These are phyloP conservation scores for Antitype chi DNA, from an alignment of 2,888 invertebrate species.

Conservation along the genomic window DNA sequence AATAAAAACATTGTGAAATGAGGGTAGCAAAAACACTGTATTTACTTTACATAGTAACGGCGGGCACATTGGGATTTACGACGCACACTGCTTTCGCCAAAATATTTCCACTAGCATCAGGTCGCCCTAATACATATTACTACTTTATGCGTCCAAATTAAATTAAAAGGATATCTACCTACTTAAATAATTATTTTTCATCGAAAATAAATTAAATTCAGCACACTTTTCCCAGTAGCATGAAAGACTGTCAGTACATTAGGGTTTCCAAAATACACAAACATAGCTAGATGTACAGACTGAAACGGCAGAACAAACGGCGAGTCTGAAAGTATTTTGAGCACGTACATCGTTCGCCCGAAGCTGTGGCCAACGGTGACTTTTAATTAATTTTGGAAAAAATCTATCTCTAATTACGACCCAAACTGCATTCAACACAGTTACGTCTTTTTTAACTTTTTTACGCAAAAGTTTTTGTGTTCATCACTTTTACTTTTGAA, in stretches of 20 bases:
- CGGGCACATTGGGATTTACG: conserved; percentile 28
- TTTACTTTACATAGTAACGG: conserved; percentile 12
- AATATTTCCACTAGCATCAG: conserved; percentile 8
- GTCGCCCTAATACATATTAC: background rate
- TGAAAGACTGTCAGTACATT: conserved; percentile 28
- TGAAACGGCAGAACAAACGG: conserved; percentile 81
- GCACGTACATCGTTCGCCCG: conserved; percentile 81
- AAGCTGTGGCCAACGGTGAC: conserved; percentile 74
- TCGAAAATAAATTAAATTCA: background rate
- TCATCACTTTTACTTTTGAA: conserved; percentile 42
- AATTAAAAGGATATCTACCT: background rate
- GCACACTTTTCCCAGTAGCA: background rate
- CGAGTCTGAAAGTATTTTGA: conserved; percentile 83
- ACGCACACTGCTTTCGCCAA: conserved; percentile 12
- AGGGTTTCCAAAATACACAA: conserved; percentile 39
- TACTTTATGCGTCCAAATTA: background rate
- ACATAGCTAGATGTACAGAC: conserved; percentile 68
- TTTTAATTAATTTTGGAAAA: conserved; percentile 87
- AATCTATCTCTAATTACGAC: conserved; percentile 78
- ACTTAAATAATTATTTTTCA: background rate
- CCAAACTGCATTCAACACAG: conserved; percentile 67
- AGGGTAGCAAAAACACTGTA: conserved; percentile 21
- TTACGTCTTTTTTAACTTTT: conserved; percentile 48
- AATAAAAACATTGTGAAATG: conserved; percentile 22
- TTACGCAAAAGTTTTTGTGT: conserved; percentile 38